Conservation (phyloP, 2,888 invertebrate genomes). For the Habroteleia sp. region DNA sequence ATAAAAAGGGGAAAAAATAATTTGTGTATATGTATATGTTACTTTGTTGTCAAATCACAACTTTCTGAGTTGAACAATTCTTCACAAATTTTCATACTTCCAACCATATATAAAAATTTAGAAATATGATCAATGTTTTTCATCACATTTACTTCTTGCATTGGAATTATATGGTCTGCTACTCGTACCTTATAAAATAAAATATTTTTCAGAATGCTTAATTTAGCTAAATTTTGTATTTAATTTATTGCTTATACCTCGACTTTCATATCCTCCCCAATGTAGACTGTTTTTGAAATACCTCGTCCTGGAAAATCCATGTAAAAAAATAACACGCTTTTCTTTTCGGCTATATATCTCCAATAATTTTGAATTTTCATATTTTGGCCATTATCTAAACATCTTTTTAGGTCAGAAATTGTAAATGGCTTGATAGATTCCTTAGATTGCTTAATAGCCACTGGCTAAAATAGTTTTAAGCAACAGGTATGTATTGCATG, state of each 20-base stretch:
- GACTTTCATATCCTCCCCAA: conserved; percentile 24
- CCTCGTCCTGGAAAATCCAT: conserved; percentile 12
- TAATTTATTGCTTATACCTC: conserved; percentile 17
- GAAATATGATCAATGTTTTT: conserved; percentile 14
- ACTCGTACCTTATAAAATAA: conserved; percentile 14
- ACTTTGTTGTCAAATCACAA: conserved; percentile 7
- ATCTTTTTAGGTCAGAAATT: conserved; percentile 17
- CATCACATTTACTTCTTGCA: neutral
- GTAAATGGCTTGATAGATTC: conserved; percentile 1
- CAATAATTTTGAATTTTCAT: conserved; percentile 24
- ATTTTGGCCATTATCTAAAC: conserved; percentile 11
- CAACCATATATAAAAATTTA: conserved; percentile 8
- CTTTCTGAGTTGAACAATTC: conserved; percentile 5
- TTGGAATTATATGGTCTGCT: conserved; percentile 6
- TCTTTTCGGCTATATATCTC: conserved; percentile 17
- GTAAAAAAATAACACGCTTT: conserved; percentile 27
- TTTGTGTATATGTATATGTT: too few relatives aligned
- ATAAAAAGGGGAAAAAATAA: too few relatives aligned
- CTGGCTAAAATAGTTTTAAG: conserved; percentile 16
- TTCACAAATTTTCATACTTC: conserved; percentile 26
- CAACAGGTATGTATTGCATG: too few relatives aligned
- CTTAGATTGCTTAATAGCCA: conserved; percentile 7
- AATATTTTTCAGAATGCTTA: too few relatives aligned
- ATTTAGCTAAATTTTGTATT: too few relatives aligned
- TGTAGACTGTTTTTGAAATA: conserved; percentile 24